Conservation (phyloP, 2,797 vertebrate species). For the Neopelma chrysocephalum region DNA sequence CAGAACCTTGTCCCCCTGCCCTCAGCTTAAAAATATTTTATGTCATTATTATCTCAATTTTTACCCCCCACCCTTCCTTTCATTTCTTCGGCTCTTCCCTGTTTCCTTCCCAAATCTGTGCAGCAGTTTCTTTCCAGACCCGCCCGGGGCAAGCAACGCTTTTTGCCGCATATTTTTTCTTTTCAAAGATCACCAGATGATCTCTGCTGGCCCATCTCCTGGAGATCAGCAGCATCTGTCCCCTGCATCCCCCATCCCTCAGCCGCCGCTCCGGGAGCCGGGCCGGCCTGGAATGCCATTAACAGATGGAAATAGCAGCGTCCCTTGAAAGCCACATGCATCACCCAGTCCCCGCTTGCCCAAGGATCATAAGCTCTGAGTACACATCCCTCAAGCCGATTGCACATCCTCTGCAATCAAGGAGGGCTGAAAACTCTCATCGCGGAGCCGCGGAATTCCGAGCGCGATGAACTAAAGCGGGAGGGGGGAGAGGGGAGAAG, state of each 20-base stretch:
- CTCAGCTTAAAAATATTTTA: neutral
- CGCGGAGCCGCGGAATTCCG: slow-evolving; percentile 69
- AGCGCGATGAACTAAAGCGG: slow-evolving; percentile 48
- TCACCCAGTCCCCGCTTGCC: slow-evolving; percentile 72
- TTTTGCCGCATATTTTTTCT: neutral
- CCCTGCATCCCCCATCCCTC: slow-evolving; percentile 52
- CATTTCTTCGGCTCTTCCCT: neutral
- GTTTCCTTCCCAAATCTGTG: neutral
- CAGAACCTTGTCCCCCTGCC: neutral
- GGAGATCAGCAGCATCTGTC: slow-evolving; percentile 59
- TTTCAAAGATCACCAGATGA: neutral
- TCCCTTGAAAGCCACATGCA: slow-evolving; percentile 77
- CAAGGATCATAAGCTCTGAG: slow-evolving; percentile 79
- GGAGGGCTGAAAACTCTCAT: slow-evolving; percentile 67
- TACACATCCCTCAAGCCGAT: slow-evolving; percentile 78
- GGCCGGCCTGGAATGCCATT: slow-evolving; percentile 70
- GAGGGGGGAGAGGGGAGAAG: slow-evolving; percentile 64
- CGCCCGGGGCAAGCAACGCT: neutral
- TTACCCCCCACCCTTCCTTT: neutral
- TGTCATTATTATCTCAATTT: neutral
- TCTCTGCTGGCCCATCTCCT: slow-evolving; percentile 56
- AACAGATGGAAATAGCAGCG: slow-evolving; percentile 76
- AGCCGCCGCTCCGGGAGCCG: slow-evolving; percentile 39
- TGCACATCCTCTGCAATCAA: slow-evolving; percentile 76
- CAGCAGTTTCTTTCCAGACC: slow-evolving; percentile 29